Conservation (phyloP, 2,113 vertebrate genomes). For the Salvelinus alpinus region DNA sequence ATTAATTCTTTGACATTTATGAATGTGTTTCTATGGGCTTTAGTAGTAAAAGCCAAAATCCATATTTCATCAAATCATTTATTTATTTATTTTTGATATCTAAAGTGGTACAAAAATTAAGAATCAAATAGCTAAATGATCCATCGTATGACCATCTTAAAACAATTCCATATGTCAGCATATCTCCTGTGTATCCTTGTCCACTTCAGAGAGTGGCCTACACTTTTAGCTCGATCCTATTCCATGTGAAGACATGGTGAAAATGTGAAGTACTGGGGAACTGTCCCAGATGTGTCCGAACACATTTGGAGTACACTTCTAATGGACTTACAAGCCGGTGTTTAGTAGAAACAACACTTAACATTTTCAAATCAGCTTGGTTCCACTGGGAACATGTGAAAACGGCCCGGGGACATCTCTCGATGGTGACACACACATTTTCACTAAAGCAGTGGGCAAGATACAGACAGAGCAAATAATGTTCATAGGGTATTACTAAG, state of each 20-base stretch:
- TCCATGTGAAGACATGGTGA: not conserved
- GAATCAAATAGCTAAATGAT: too few species aligned
- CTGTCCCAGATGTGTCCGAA: constrained; percentile 25
- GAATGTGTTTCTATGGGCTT: too few species aligned
- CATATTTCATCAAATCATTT: too few species aligned
- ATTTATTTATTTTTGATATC: too few species aligned
- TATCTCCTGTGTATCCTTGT: not conserved
- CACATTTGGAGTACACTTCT: constrained; percentile 12
- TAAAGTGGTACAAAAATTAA: too few species aligned
- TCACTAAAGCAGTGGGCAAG: too few species aligned
- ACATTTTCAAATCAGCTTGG: not conserved
- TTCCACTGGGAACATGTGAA: not conserved
- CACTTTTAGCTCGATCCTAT: not conserved
- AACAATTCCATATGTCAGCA: not conserved
- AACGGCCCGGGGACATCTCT: not conserved
- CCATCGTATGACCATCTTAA: too few species aligned
- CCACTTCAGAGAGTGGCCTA: not conserved
- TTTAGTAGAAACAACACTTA: not conserved
- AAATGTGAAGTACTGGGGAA: not conserved
- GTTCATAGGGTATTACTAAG: too few species aligned
- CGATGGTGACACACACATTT: not conserved
- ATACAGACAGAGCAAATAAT: too few species aligned
- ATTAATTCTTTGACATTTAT: too few species aligned
- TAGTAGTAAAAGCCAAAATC: too few species aligned
- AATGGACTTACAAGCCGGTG: not conserved